Percentiles rank a stretch among this genome's conserved stretches.
These are phyloP conservation scores for Drosophila recens DNA, from an alignment of 2,888 invertebrate species.

Conservation along the genomic window DNA sequence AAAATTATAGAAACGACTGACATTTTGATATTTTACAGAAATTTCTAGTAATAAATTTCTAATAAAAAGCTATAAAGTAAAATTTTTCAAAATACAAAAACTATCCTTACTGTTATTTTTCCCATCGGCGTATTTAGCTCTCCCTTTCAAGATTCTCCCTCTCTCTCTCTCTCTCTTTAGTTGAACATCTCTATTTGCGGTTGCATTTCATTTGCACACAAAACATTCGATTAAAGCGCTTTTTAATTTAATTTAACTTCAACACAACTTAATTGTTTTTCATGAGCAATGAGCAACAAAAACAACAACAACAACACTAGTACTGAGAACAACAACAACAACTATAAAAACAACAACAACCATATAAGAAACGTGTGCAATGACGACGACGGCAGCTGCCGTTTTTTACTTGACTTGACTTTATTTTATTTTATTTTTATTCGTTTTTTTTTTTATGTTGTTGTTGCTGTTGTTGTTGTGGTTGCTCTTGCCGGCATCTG, in stretches of 20 bases:
- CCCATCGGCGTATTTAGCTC: background rate
- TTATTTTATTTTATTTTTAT: conserved; percentile 36
- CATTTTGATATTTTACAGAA: too few species aligned
- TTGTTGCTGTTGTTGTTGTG: conserved; percentile 3
- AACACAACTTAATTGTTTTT: conserved; percentile 68
- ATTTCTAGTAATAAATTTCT: too few species aligned
- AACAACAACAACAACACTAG: conserved; percentile 27
- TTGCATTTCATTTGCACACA: conserved; percentile 59
- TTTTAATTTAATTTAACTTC: conserved; percentile 75
- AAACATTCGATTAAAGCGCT: conserved; percentile 60
- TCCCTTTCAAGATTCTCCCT: background rate
- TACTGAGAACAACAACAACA: conserved; percentile 15
- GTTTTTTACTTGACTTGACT: conserved; percentile 36
- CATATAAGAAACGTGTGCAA: conserved; percentile 39
- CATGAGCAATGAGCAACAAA: conserved; percentile 53
- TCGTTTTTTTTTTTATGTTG: background rate
- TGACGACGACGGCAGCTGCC: conserved; percentile 35
- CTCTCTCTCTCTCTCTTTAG: background rate
- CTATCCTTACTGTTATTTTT: too few species aligned
- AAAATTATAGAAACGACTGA: too few species aligned
- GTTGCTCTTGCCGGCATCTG: conserved; percentile 38
- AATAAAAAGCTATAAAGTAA: too few species aligned
- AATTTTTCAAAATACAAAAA: too few species aligned
- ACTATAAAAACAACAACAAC: background rate
- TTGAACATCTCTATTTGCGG: conserved; percentile 52